Evolutionary conservation across 2,797 vertebrate genomes (phyloP).

Genomic region (Acanthornis magna): DNA sequence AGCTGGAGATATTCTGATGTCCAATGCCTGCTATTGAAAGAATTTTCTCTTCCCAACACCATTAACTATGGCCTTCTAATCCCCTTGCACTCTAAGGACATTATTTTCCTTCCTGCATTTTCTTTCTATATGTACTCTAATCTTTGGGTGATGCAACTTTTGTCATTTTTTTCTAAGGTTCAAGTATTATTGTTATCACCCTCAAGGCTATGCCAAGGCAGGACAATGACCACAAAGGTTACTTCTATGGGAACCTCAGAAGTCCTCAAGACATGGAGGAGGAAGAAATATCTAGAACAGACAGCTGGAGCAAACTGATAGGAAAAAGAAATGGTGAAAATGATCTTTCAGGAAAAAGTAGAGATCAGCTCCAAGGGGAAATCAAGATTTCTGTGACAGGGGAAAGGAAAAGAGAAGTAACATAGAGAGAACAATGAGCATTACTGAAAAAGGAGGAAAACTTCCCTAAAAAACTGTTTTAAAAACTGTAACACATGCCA

Average conservation of each 20-base stretch:
- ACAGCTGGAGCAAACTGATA: neutral
- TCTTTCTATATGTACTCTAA: neutral
- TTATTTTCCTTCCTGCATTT: neutral
- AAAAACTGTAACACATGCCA: neutral
- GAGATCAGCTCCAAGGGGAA: neutral
- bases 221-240: neutral
- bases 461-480: neutral
- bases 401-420: neutral
- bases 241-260: neutral
- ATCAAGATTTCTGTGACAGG: neutral
- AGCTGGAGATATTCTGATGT: neutral
- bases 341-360: neutral
- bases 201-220: neutral
- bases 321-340: neutral
- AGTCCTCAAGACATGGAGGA: neutral
- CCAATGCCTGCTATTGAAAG: neutral
- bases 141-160: neutral
- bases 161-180: neutral
- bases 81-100: neutral
- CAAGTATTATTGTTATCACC: neutral
- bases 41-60: neutral
- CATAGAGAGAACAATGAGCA: neutral
- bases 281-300: neutral
- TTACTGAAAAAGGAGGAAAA: neutral
- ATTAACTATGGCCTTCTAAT: neutral